phyloP scores from a whole-genome alignment of 2,113 vertebrate species.

The Pseudorhombus dupliciocellatus region DNA sequence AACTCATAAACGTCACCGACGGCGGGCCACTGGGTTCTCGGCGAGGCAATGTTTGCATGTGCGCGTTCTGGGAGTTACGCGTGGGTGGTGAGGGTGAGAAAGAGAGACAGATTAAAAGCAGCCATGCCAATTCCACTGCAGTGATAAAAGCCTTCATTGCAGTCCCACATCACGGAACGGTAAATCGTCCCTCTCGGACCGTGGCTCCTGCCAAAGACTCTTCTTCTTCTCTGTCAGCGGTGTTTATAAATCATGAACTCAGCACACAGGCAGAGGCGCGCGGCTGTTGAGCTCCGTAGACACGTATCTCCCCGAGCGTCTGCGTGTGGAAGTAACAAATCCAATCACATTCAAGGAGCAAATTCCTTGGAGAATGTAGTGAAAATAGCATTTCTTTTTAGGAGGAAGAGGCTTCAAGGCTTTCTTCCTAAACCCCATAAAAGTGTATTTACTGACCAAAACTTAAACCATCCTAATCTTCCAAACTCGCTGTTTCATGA shows the following conservation, averaged over 20 bases:
- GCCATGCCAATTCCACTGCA: slow-evolving; percentile 23
- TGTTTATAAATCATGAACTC: slow-evolving; percentile 62
- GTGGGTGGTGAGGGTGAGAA: slow-evolving; percentile 40
- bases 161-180: slow-evolving; percentile 30
- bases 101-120: slow-evolving; percentile 34
- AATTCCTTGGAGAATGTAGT: not conserved
- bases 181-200: slow-evolving; percentile 46
- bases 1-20: slow-evolving; percentile 45
- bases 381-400: not conserved
- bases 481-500: not conserved
- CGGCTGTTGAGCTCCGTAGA: slow-evolving; percentile 16
- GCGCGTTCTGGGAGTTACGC: slow-evolving; percentile 34
- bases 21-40: slow-evolving; percentile 30
- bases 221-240: slow-evolving; percentile 43
- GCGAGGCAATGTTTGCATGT: slow-evolving; percentile 20
- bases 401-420: no score
- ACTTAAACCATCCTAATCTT: not conserved
- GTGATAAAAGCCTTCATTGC: slow-evolving; percentile 53
- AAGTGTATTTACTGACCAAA: not conserved
- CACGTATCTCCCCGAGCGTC: slow-evolving; percentile 3
- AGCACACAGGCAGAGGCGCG: slow-evolving; percentile 21
- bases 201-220: slow-evolving; percentile 41
- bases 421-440: not conserved
- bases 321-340: slow-evolving; percentile 18
- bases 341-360: slow-evolving; percentile 1